Percentiles rank a stretch among this genome's conserved stretches.
Evolutionary conservation across 2,888 invertebrate species (phyloP).

Genomic region (Anodontia alba): DNA sequence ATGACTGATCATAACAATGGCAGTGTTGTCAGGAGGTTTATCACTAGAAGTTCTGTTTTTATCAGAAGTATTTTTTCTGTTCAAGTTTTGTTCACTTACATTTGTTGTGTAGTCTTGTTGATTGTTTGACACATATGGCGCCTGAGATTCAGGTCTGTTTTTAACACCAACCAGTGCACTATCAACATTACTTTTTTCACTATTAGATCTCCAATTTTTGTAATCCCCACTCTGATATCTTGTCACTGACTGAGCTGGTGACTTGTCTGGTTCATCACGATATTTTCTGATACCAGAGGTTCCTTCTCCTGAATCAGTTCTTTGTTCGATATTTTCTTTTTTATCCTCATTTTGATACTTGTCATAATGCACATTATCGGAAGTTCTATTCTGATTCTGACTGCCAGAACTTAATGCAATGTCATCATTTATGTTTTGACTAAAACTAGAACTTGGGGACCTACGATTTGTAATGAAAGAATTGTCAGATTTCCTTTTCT

Average conservation of each 20-base stretch:
- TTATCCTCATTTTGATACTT: conserved; percentile 1
- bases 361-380: too few species aligned
- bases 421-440: conserved; percentile 26
- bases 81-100: neutral
- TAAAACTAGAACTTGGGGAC: conserved; percentile 26
- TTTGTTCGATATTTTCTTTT: neutral
- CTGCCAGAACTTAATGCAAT: neutral
- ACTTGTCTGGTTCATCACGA: neutral
- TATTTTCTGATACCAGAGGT: neutral
- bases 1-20: neutral
- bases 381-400: neutral
- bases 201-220: conserved; percentile 26
- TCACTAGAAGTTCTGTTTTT: neutral
- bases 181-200: neutral
- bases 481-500: conserved; percentile 32
- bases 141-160: conserved; percentile 7
- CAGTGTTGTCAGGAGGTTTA: neutral
- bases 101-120: neutral
- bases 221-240: conserved; percentile 39
- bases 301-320: neutral
- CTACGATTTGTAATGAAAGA: neutral
- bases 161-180: neutral
- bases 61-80: neutral
- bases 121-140: neutral
- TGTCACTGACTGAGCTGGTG: conserved; percentile 19